phyloP scores from a whole-genome alignment of 2,113 vertebrate genomes.

The Misgurnus anguillicaudatus region DNA sequence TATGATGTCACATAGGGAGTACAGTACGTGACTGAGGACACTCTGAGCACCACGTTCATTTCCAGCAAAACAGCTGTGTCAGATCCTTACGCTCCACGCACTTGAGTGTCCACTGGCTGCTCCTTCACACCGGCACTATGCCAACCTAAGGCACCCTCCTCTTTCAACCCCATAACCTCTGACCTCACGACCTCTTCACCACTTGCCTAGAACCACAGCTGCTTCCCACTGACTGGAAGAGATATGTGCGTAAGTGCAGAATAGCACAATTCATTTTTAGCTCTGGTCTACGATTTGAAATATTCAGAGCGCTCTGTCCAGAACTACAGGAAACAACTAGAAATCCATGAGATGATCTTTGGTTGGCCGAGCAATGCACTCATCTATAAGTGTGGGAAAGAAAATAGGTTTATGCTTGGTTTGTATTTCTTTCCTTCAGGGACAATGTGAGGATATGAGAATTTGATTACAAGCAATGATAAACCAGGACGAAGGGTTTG shows the following conservation, averaged over 20 bases:
- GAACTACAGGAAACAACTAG: neutral
- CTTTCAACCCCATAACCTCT: constrained; percentile 34
- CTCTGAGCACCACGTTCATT: neutral
- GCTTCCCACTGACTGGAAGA: constrained; percentile 44
- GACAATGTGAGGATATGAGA: constrained; percentile 79
- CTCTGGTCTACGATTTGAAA: neutral
- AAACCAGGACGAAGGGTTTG: constrained; percentile 52
- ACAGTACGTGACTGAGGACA: constrained; percentile 1
- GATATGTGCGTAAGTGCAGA: constrained; percentile 10
- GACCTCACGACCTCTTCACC: constrained; percentile 50
- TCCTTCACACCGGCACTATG: constrained; percentile 47
- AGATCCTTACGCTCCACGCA: constrained; percentile 6
- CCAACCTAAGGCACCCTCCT: constrained; percentile 58
- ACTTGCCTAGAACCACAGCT: constrained; percentile 62
- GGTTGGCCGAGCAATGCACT: too few relatives aligned
- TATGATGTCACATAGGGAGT: neutral
- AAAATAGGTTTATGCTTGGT: constrained; percentile 43
- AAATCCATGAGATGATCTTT: too few relatives aligned
- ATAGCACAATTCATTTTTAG: constrained; percentile 3
- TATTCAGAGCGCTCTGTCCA: neutral
- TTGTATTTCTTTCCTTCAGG: constrained; percentile 69
- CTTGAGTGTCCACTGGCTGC: constrained; percentile 42
- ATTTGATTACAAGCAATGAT: constrained; percentile 72
- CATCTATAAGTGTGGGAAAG: constrained; percentile 14
- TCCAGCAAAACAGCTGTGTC: constrained; percentile 24